Evolutionary conservation across 2,888 invertebrate genomes (phyloP).

Genomic region (Athripsodes cinereus): DNA sequence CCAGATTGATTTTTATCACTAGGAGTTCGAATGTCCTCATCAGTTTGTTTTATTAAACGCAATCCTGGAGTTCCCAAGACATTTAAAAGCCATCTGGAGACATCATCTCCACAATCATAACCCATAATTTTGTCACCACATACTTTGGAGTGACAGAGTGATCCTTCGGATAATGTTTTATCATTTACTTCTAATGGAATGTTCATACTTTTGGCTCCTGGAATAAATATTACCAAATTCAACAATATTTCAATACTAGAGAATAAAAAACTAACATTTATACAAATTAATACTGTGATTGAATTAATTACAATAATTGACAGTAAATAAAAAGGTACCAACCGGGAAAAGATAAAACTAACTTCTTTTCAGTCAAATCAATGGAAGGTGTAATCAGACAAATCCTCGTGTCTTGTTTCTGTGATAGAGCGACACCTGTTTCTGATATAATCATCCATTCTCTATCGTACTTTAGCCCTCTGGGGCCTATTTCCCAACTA

Average conservation of each 20-base stretch:
- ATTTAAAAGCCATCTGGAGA: constrained; percentile 73
- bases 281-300: no score
- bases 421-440: constrained; percentile 78
- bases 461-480: constrained; percentile 83
- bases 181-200: constrained; percentile 46
- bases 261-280: constrained; percentile 12
- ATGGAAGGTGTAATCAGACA: constrained; percentile 72
- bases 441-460: constrained; percentile 89
- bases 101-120: constrained; percentile 77
- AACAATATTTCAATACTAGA: no score
- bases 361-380: constrained; percentile 48
- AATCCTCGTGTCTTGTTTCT: constrained; percentile 75
- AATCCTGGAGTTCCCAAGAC: constrained; percentile 64
- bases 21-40: constrained; percentile 37
- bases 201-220: constrained; percentile 49
- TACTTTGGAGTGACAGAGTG: constrained; percentile 72
- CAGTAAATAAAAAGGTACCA: no score
- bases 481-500: constrained; percentile 66
- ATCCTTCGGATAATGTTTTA: constrained; percentile 32
- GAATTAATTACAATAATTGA: no score
- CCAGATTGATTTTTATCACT: constrained; percentile 29
- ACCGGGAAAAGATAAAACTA: constrained; percentile 61
- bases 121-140: constrained; percentile 77
- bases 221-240: no score
- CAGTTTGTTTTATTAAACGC: constrained; percentile 60